A percentile compares a stretch with the other conserved stretches of the same genome.
phyloP scores from a whole-genome alignment of 2,888 invertebrate genomes.

The Pyrochroa serraticornis region DNA sequence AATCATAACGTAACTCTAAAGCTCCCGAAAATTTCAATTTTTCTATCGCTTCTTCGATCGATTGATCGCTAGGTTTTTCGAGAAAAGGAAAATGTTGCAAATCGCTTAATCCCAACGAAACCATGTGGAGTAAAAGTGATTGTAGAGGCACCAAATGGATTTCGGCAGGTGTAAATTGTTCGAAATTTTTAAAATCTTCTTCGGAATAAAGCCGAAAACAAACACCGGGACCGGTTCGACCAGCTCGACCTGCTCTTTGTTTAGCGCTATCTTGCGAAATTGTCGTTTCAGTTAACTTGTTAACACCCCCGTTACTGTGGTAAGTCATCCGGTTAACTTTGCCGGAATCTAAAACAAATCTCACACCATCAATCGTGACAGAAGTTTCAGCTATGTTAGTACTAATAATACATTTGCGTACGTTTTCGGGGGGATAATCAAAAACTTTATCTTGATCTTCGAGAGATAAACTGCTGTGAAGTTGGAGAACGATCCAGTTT shows the following conservation, averaged over 20 bases:
- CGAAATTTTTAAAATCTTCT: constrained; percentile 78
- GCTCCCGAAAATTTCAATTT: constrained; percentile 86
- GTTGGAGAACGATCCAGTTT: constrained; percentile 89
- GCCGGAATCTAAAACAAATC: constrained; percentile 97
- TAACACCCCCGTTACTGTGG: constrained; percentile 88
- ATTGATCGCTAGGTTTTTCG: constrained; percentile 85
- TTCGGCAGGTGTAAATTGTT: constrained; percentile 89
- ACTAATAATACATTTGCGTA: constrained; percentile 94
- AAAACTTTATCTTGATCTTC: constrained; percentile 98
- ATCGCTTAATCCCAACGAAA: constrained; percentile 90
- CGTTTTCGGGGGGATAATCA: constrained; percentile 92
- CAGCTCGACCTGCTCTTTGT: constrained; percentile 94
- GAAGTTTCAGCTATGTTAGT: constrained; percentile 99
- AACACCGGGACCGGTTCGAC: constrained; percentile 92
- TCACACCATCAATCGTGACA: constrained; percentile 95
- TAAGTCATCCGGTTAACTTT: constrained; percentile 95
- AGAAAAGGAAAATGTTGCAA: constrained; percentile 93
- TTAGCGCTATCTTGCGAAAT: constrained; percentile 98
- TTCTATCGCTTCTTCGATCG: constrained; percentile 84
- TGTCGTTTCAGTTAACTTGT: constrained; percentile 91
- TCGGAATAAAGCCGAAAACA: constrained; percentile 91
- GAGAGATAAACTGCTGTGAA: constrained; percentile 92
- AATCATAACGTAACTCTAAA: constrained; percentile 74
- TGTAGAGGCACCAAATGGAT: constrained; percentile 94
- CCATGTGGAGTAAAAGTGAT: constrained; percentile 89